Base-by-base conservation (phyloP, 2,888 invertebrate genomes). In the Andrena chrysosceles region DNA sequence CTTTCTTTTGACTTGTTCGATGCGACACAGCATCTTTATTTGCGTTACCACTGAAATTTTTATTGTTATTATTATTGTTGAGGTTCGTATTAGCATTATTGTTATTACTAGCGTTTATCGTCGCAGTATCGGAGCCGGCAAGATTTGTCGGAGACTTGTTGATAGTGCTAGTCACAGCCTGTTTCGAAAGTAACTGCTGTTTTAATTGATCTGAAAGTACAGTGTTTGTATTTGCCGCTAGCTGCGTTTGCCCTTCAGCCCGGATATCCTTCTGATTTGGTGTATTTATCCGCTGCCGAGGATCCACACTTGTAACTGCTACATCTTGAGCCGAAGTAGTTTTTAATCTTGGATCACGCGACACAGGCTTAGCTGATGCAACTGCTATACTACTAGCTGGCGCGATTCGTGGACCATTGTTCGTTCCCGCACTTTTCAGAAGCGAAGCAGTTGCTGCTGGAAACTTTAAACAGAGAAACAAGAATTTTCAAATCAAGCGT, bases 301-400 rank as follows among this genome's bases (percentile, higher is more conserved):
- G 89, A 83, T 91, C 91, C 81, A 84, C 68, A 20, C 81, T 81
- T 75, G 84, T 68, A 42, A 83, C 83, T 73, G 77, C 54, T 68
- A 79, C 76, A 77, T 94, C 92, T 91, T 94, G 89, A 70, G 76
- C 73, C 62, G 67, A 54, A 64, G 83, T 69, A 20, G 86, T 77
- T 69, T 94, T 94, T 73, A 94, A 73, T 60, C 94, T 91, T 42
- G 94, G 94, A 87, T 94, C 94, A 2, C 94, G 92, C 10, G 93
- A 93, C 67, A 95, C 54, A 92, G 94, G 83, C 89, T 94, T 89
- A 93, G 93, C 81, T 93, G 95, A 82, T 92, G 95, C 95, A 0
- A 95, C 92, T 84, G 95, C 91, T 35, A 94, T 94, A 54, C 95
- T 93, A 90, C 94, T 95, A 5, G 95, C 95, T 3, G 96, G 96